A percentile compares a stretch with the other conserved stretches of the same genome.
Evolutionary conservation across 2,797 vertebrate genomes (phyloP).

Genomic region (Stomatorhinus walkeri): DNA sequence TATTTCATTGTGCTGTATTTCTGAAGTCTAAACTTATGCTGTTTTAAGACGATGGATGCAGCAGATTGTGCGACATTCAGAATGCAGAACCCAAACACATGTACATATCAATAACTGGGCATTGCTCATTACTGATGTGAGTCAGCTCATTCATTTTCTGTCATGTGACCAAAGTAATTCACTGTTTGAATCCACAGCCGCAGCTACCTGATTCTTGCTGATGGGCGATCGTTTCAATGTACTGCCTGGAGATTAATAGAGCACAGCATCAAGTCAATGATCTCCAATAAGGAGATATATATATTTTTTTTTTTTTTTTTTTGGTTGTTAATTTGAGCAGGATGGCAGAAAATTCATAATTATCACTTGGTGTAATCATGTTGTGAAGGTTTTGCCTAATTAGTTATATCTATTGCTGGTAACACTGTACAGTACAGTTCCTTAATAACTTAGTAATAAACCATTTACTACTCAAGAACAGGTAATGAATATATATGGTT

Average conservation of each 20-base stretch:
- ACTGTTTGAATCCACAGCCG: neutral
- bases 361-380: neutral
- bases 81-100: neutral
- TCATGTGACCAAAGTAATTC: neutral
- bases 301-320: no score
- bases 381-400: neutral
- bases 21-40: neutral
- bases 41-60: neutral
- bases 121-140: neutral
- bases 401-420: neutral
- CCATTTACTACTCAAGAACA: neutral
- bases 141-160: neutral
- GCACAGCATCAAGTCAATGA: neutral
- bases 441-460: neutral
- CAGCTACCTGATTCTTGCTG: neutral
- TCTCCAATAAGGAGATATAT: neutral
- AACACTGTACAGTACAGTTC: neutral
- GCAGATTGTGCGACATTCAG: neutral
- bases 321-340: neutral
- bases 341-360: neutral
- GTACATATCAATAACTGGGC: neutral
- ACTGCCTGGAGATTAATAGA: neutral
- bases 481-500: neutral
- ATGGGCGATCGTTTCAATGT: neutral
- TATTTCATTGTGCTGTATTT: neutral